These are phyloP conservation scores for Dasysyrphus albostriatus DNA, from an alignment of 2,888 invertebrate species.

Conservation along the genomic window DNA sequence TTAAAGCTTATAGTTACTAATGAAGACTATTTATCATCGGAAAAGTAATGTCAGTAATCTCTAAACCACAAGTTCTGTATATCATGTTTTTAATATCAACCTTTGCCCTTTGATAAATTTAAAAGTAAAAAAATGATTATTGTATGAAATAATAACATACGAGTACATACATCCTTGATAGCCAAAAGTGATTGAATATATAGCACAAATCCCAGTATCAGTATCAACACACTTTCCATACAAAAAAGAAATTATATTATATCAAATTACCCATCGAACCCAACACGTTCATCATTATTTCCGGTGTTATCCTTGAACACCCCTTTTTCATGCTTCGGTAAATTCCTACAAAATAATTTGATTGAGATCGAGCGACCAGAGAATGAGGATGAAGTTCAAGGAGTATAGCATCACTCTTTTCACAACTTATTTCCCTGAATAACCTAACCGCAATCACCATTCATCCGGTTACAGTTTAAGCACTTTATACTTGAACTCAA, in stretches of 20 bases:
- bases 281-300: conserved; percentile 15
- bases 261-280: conserved; percentile 10
- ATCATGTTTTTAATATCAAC: too few species aligned
- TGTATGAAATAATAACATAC: too few species aligned
- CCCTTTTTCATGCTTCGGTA: conserved; percentile 11
- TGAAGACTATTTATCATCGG: too few species aligned
- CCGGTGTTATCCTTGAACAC: conserved; percentile 18
- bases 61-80: too few species aligned
- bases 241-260: not conserved
- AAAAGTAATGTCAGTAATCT: too few species aligned
- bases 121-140: too few species aligned
- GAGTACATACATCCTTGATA: too few species aligned
- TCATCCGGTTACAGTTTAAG: conserved; percentile 62
- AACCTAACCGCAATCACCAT: conserved; percentile 58
- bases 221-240: not conserved
- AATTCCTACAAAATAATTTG: conserved; percentile 24
- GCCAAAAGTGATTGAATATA: too few species aligned
- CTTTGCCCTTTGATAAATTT: too few species aligned
- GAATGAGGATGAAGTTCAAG: not conserved
- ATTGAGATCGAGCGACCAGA: not conserved
- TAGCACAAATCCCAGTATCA: too few species aligned
- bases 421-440: conserved; percentile 26
- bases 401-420: not conserved
- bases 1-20: too few species aligned
- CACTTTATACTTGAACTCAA: conserved; percentile 53